Base-by-base conservation (phyloP, 2,888 invertebrate genomes). In the Dolomedes plantarius region DNA sequence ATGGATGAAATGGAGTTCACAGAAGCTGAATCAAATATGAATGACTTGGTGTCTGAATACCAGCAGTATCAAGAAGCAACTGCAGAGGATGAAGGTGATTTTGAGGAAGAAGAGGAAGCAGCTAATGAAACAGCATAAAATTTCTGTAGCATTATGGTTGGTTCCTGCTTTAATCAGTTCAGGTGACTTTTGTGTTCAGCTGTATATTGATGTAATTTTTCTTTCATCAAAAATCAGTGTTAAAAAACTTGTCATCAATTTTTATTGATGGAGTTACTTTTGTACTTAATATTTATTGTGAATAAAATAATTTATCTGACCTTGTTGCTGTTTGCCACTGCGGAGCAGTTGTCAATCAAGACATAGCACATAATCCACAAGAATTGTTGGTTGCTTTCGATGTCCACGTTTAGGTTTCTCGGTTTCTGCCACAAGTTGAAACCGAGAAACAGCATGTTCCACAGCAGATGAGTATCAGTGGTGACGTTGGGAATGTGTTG, bases 1-100 rank as follows among this genome's bases (percentile, higher is more conserved):
- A 98, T 98, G 97, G 97, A 98, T 92, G 97, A 97, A 92, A 95
- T 97, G 96, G 98, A 98, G 92, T 98, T 98, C 93, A 97, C 96
- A 78, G 98, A 98, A 91, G 98, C 98, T 0, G 97, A 98, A 92
- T 96, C 96, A 90, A 98, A 98, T 93, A 96, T 98, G 89, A 89
- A 95, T 91, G 96, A 96, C 91, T 92, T 96, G 92, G 95, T 96
- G 46, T 95, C 96, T 0, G 97, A 97, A 91, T 97, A 97, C 92
- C 97, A 97, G 92, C 97, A 97, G 92, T 97, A 97, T 93, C 97
- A 97, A 92, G 96, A 97, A 91, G 96, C 96, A 88, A 95, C 96
- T 23, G 95, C 95, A 68, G 96, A 96, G 89, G 96, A 96, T 90
- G 92, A 91, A 75, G 93, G 92, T 67, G 93, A 93, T 68, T 90